A percentile compares a stretch with the other conserved stretches of the same genome.
Conservation (phyloP, 2,888 invertebrate species). For the Crioceris asparagi region DNA sequence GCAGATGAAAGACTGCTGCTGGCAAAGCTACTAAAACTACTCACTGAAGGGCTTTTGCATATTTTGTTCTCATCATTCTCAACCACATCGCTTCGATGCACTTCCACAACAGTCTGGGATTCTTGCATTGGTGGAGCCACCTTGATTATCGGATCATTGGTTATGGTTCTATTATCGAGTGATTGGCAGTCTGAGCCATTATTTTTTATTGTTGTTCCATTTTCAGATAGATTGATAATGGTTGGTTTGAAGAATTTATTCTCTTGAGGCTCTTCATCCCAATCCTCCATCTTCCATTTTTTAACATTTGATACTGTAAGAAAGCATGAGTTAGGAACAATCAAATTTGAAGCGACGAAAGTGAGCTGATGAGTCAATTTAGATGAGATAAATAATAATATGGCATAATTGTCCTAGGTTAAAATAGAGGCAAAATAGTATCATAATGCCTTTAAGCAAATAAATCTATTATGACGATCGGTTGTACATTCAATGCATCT, state of each 20-base stretch:
- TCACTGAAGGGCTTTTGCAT: conserved; percentile 34
- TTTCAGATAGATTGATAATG: conserved; percentile 61
- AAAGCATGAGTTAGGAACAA: too few relatives aligned
- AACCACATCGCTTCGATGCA: conserved; percentile 48
- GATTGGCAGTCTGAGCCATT: conserved; percentile 30
- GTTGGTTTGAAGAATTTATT: conserved; percentile 54
- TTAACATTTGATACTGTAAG: conserved; percentile 17
- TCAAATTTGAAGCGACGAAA: too few relatives aligned
- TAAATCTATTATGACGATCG: too few relatives aligned
- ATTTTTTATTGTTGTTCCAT: conserved; percentile 60
- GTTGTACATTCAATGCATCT: too few relatives aligned
- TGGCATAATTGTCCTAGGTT: too few relatives aligned
- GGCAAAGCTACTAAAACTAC: conserved; percentile 34
- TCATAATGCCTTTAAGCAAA: too few relatives aligned
- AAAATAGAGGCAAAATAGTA: too few relatives aligned
- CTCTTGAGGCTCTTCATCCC: conserved; percentile 52
- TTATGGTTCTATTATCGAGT: background rate
- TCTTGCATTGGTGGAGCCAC: conserved; percentile 37
- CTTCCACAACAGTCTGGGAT: conserved; percentile 63
- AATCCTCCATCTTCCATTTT: conserved; percentile 37
- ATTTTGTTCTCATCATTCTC: conserved; percentile 24
- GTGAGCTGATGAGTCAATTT: too few relatives aligned
- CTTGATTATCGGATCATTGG: background rate
- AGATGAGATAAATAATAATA: too few relatives aligned
- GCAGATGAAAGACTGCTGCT: conserved; percentile 54